Evolutionary conservation across 1,140 invertebrate genomes (phyloP).

Genomic region (Steinernema feltiae): DNA sequence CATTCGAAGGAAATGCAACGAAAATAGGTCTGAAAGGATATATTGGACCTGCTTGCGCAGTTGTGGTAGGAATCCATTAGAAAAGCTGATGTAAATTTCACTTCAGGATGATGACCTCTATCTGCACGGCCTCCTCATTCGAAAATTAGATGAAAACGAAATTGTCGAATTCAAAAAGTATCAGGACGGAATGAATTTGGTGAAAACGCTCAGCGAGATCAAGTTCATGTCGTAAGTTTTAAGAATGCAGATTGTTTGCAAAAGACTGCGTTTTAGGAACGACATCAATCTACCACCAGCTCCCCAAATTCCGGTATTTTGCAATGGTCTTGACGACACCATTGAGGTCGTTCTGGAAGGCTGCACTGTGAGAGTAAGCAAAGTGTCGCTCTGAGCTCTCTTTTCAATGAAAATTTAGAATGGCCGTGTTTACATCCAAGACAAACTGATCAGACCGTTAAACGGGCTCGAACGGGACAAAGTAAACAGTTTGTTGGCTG

Average conservation of each 20-base stretch:
- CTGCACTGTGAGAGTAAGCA: slow-evolving; percentile 15
- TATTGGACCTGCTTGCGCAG: slow-evolving; percentile 24
- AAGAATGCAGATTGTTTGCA: neutral
- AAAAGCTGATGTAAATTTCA: neutral
- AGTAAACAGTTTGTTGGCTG: slow-evolving; percentile 6
- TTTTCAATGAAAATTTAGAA: neutral
- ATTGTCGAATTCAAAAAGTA: slow-evolving; percentile 13
- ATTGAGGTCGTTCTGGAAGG: slow-evolving; percentile 16
- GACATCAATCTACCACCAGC: neutral
- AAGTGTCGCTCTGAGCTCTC: neutral
- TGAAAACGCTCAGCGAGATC: neutral
- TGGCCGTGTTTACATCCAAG: slow-evolving; percentile 18
- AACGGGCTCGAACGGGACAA: slow-evolving; percentile 20
- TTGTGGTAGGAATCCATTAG: neutral
- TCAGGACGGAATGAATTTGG: slow-evolving; percentile 16
- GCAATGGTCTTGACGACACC: slow-evolving; percentile 7
- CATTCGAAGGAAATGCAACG: neutral
- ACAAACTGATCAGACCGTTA: slow-evolving; percentile 15
- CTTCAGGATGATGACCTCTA: slow-evolving; percentile 17
- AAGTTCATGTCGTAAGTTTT: neutral
- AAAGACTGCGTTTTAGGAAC: neutral
- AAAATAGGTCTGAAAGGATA: slow-evolving; percentile 12
- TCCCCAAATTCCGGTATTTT: slow-evolving; percentile 14
- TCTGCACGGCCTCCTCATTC: slow-evolving; percentile 15
- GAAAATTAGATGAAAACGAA: slow-evolving; percentile 4